Conservation (phyloP, 1,140 invertebrate genomes). For the Orius insidiosus region DNA sequence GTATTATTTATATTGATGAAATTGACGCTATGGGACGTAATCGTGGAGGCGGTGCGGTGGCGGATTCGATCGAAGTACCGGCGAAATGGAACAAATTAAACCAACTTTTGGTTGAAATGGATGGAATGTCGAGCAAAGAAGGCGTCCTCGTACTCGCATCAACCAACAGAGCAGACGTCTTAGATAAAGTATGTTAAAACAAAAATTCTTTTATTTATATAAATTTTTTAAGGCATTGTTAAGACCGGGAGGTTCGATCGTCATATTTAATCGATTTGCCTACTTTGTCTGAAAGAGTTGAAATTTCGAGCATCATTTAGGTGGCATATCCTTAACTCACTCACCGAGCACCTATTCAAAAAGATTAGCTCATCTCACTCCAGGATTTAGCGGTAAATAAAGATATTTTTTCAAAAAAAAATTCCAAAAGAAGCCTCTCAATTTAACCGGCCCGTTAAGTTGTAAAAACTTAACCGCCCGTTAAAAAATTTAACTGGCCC, state of each 20-base stretch:
- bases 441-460: too few species aligned
- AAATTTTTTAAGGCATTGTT: conserved; percentile 50
- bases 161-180: conserved; percentile 88
- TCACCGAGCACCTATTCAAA: conserved; percentile 45
- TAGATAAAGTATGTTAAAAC: conserved; percentile 80
- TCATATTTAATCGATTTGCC: conserved; percentile 89
- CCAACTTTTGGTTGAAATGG: conserved; percentile 96
- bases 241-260: conserved; percentile 91
- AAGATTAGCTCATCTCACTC: conserved; percentile 67
- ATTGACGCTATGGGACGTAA: conserved; percentile 93
- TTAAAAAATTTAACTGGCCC: too few species aligned
- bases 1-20: conserved; percentile 98
- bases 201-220: not conserved
- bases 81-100: conserved; percentile 94
- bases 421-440: too few species aligned
- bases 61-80: conserved; percentile 38
- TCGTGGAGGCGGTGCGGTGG: conserved; percentile 32
- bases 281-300: conserved; percentile 67
- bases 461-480: too few species aligned
- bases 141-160: conserved; percentile 90
- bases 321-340: conserved; percentile 56
- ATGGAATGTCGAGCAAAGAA: conserved; percentile 85
- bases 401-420: too few species aligned
- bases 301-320: conserved; percentile 87
- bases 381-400: conserved; percentile 66